phyloP scores from a whole-genome alignment of 2,113 vertebrate species.

The Nibea albiflora region DNA sequence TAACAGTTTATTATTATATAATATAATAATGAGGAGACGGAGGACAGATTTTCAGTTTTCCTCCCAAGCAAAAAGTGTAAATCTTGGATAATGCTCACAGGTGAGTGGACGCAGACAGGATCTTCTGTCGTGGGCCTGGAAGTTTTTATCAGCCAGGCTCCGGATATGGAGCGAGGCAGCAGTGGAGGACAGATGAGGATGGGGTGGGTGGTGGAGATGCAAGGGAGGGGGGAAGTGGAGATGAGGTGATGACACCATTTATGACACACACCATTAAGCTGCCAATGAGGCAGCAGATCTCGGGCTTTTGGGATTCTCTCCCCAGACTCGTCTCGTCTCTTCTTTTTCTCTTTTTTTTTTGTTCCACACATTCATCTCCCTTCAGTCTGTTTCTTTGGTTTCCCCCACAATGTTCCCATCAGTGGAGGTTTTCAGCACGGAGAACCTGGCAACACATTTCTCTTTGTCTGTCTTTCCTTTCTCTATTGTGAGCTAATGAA shows the following conservation, averaged over 20 bases:
- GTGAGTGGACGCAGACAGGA: constrained; percentile 39
- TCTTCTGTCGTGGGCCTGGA: constrained; percentile 49
- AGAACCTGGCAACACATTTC: constrained; percentile 21
- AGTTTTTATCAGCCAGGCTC: constrained; percentile 48
- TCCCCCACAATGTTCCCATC: constrained; percentile 1
- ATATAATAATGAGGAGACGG: neutral
- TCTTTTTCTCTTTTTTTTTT: constrained; percentile 10
- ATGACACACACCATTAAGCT: constrained; percentile 72
- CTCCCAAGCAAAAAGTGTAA: constrained; percentile 31
- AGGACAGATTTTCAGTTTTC: neutral
- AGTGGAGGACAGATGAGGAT: constrained; percentile 43
- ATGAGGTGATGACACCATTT: constrained; percentile 66
- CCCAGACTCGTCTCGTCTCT: constrained; percentile 42
- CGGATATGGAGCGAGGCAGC: constrained; percentile 44
- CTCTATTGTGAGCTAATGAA: constrained; percentile 17
- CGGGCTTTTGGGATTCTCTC: constrained; percentile 63
- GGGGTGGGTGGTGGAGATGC: neutral
- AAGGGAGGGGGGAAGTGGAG: constrained; percentile 3
- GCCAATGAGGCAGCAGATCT: constrained; percentile 71
- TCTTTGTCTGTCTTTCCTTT: constrained; percentile 9
- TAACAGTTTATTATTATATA: neutral
- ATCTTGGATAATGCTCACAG: constrained; percentile 38
- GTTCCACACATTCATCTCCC: constrained; percentile 20
- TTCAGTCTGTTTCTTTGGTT: constrained; percentile 1
- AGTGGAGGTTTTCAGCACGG: constrained; percentile 8